Evolutionary conservation across 37 sponge, comb jelly and placozoan genomes (phyloP).

Genomic region (Haliclona indistincta): DNA sequence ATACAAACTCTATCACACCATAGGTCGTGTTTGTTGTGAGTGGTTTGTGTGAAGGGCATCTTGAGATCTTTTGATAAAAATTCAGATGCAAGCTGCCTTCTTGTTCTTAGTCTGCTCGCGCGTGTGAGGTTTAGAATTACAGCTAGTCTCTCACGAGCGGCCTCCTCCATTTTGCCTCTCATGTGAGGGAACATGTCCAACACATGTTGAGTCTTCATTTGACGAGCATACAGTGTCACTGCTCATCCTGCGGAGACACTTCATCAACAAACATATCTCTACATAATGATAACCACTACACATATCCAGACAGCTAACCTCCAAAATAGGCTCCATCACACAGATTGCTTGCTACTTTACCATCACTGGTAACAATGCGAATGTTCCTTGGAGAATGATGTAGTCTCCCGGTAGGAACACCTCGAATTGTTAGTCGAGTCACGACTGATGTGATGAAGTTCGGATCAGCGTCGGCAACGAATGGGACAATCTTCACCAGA

Average conservation of each 20-base stretch:
- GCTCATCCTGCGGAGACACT: slow-evolving; percentile 44
- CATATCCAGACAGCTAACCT: slow-evolving; percentile 19
- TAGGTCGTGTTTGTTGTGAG: too few species aligned
- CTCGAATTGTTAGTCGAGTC: slow-evolving; percentile 45
- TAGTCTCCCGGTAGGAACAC: slow-evolving; percentile 60
- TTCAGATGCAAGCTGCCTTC: slow-evolving; percentile 1
- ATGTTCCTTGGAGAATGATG: slow-evolving; percentile 28
- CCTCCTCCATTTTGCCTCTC: slow-evolving; percentile 33
- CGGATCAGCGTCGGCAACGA: slow-evolving; percentile 40
- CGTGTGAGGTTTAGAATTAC: slow-evolving; percentile 3
- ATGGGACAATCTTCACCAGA: slow-evolving; percentile 48
- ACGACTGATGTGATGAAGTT: slow-evolving; percentile 41
- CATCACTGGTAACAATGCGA: slow-evolving; percentile 43
- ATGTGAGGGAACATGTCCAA: slow-evolving; percentile 52
- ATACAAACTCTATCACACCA: background rate
- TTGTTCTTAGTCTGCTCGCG: background rate
- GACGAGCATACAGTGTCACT: slow-evolving; percentile 39
- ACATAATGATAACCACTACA: background rate
- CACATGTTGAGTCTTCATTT: slow-evolving; percentile 25
- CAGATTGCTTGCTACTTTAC: slow-evolving; percentile 19
- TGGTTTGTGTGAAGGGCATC: too few species aligned
- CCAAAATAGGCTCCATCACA: slow-evolving; percentile 70
- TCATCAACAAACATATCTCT: slow-evolving; percentile 64
- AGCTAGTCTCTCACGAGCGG: slow-evolving; percentile 32
- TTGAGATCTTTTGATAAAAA: too few species aligned